phyloP scores from a whole-genome alignment of 2,888 invertebrate genomes.

The Oligia latruncula region DNA sequence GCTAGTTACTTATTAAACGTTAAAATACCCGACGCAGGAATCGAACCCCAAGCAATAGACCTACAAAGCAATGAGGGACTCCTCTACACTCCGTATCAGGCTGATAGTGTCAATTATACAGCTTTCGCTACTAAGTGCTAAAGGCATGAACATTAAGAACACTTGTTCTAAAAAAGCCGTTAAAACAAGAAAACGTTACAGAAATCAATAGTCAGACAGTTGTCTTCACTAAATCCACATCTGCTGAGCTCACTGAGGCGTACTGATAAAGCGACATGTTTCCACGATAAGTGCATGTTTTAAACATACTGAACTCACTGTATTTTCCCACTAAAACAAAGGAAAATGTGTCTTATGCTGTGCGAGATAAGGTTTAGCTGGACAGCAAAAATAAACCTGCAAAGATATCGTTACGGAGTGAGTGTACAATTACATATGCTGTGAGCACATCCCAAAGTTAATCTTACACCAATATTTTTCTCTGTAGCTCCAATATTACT shows the following conservation, averaged over 20 bases:
- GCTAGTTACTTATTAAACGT: no score
- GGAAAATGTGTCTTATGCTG: background rate
- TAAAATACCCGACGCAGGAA: no score
- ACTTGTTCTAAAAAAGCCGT: background rate
- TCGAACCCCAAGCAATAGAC: no score
- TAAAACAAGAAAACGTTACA: constrained; percentile 27
- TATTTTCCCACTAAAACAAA: constrained; percentile 3
- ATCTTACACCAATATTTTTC: background rate
- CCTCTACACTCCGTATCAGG: no score
- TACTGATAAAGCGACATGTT: constrained; percentile 66
- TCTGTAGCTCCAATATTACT: background rate
- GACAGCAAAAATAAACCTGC: constrained; percentile 43
- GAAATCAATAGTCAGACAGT: constrained; percentile 56
- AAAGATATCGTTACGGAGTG: constrained; percentile 61
- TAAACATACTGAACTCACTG: constrained; percentile 44
- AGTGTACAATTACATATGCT: constrained; percentile 64
- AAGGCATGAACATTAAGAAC: no score
- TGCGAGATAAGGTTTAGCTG: background rate
- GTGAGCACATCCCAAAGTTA: constrained; percentile 45
- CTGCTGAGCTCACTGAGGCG: constrained; percentile 62
- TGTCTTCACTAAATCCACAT: constrained; percentile 63
- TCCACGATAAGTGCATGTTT: constrained; percentile 62
- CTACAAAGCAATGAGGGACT: no score
- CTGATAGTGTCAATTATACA: no score
- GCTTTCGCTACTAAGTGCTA: no score